A percentile compares a stretch with the other conserved stretches of the same genome.
These are phyloP conservation scores for Therioaphis trifolii DNA, from an alignment of 2,888 invertebrate species.

Conservation along the genomic window DNA sequence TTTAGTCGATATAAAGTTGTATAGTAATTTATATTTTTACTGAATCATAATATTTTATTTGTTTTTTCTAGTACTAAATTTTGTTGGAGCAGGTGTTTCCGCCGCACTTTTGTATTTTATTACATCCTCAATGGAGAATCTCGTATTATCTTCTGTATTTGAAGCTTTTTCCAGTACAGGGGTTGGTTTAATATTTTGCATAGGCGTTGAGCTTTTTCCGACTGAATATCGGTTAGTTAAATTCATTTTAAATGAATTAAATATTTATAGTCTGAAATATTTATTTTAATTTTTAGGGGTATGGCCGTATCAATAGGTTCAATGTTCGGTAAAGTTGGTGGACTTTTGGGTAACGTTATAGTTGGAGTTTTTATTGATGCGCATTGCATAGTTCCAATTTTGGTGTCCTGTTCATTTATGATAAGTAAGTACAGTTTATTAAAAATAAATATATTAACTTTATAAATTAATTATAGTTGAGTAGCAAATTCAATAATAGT, in stretches of 20 bases:
- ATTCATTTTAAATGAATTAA: not conserved
- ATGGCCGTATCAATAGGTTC: slow-evolving; percentile 23
- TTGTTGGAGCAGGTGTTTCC: slow-evolving; percentile 78
- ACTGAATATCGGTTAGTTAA: slow-evolving; percentile 79
- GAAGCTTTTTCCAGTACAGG: slow-evolving; percentile 83
- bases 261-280: not conserved
- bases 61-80: slow-evolving; percentile 75
- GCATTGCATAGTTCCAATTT: slow-evolving; percentile 40
- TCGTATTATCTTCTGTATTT: slow-evolving; percentile 81
- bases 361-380: slow-evolving; percentile 46
- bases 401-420: slow-evolving; percentile 39
- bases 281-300: not conserved
- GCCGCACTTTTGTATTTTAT: slow-evolving; percentile 83
- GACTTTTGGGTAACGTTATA: slow-evolving; percentile 29
- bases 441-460: not conserved
- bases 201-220: slow-evolving; percentile 84
- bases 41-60: not conserved
- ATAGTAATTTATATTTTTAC: no score
- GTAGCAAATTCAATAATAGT: no score
- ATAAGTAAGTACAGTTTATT: slow-evolving; percentile 23
- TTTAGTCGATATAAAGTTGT: no score
- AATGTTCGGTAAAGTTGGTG: slow-evolving; percentile 1
- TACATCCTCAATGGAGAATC: slow-evolving; percentile 77
- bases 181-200: slow-evolving; percentile 83
- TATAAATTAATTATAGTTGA: no score